These are phyloP conservation scores for Formica exsecta DNA, from an alignment of 1,140 invertebrate genomes.

Conservation along the genomic window DNA sequence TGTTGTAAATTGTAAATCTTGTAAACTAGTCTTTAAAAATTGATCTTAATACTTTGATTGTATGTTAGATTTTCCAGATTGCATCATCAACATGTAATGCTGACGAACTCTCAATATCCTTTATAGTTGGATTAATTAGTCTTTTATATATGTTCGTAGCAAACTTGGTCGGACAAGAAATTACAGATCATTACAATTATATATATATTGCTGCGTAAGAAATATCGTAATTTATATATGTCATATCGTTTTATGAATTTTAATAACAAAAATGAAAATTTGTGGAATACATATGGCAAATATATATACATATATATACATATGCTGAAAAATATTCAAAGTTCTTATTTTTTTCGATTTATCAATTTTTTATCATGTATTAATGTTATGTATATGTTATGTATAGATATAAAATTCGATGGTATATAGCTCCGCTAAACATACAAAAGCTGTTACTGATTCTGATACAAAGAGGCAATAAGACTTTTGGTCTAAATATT, in stretches of 20 bases:
- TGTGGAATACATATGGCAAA: background rate
- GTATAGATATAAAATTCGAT: conserved; percentile 18
- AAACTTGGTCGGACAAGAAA: conserved; percentile 1
- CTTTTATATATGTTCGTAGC: background rate
- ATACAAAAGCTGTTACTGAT: conserved; percentile 16
- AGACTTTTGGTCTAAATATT: background rate
- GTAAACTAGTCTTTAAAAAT: background rate
- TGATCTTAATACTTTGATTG: background rate
- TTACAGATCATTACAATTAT: conserved; percentile 12
- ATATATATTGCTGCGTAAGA: conserved; percentile 16
- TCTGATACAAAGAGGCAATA: conserved; percentile 21
- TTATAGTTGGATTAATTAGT: background rate
- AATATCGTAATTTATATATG: background rate
- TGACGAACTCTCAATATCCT: background rate
- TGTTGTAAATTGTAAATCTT: background rate
- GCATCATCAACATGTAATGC: background rate
- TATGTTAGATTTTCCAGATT: conserved; percentile 15
- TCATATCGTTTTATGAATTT: background rate
- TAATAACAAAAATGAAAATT: background rate
- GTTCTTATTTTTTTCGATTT: background rate
- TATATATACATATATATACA: too few relatives aligned
- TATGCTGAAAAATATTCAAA: background rate
- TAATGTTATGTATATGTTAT: too few relatives aligned
- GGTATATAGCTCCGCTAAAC: conserved; percentile 4
- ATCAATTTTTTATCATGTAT: background rate